A percentile compares a stretch with the other conserved stretches of the same genome.
These are phyloP conservation scores for Odiellus spinosus DNA, from an alignment of 2,888 invertebrate species.

Conservation along the genomic window DNA sequence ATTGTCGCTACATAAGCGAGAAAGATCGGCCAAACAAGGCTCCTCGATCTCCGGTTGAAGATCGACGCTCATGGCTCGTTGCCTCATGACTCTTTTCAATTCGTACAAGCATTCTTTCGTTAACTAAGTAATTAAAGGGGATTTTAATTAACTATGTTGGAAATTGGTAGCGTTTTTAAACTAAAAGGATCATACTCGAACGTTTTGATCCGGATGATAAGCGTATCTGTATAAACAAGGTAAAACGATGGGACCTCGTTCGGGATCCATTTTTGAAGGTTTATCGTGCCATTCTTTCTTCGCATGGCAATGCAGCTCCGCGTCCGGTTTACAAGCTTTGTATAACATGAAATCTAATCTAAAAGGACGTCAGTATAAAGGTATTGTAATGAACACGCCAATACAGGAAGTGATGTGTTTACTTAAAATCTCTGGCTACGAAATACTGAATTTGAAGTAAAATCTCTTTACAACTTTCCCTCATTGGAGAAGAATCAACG, in stretches of 20 bases:
- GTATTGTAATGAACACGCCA: neutral
- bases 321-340: constrained; percentile 72
- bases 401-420: constrained; percentile 10
- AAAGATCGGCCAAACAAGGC: constrained; percentile 69
- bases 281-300: constrained; percentile 56
- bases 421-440: constrained; percentile 76
- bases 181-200: constrained; percentile 10
- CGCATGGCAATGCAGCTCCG: constrained; percentile 61
- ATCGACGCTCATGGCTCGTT: constrained; percentile 79
- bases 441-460: constrained; percentile 94
- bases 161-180: neutral
- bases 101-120: constrained; percentile 41
- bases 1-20: constrained; percentile 62
- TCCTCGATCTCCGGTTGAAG: constrained; percentile 87
- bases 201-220: constrained; percentile 27
- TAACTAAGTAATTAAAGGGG: neutral
- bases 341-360: constrained; percentile 74
- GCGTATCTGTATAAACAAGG: constrained; percentile 68
- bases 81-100: constrained; percentile 78
- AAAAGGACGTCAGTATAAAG: constrained; percentile 22
- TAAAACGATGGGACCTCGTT: constrained; percentile 64
- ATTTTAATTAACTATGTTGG: neutral
- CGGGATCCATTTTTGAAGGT: constrained; percentile 49
- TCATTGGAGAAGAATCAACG: constrained; percentile 68
- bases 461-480: constrained; percentile 71